These are phyloP conservation scores for Pegea sp. DNA, from an alignment of 23 tunicate species.

Conservation along the genomic window DNA sequence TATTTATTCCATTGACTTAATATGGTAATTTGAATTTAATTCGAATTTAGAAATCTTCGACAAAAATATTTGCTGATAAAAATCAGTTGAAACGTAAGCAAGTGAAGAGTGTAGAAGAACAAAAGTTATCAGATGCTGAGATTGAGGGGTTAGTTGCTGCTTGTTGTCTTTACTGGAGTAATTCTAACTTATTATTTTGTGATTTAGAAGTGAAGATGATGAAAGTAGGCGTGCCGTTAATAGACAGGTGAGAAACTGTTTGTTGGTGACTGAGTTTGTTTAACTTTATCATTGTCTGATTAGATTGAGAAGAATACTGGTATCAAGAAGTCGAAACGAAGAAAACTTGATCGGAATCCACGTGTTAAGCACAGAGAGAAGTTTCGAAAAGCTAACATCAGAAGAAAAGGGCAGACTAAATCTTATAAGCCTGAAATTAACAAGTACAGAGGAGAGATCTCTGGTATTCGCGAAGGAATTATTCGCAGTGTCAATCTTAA, in stretches of 20 bases:
- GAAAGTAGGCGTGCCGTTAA: neutral
- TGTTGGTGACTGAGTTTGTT: neutral
- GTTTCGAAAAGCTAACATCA: conserved; percentile 55
- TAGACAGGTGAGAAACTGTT: neutral
- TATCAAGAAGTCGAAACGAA: conserved; percentile 8
- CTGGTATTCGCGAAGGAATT: conserved; percentile 65
- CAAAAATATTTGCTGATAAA: too few relatives aligned
- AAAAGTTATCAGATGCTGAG: too few relatives aligned
- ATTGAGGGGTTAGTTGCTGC: too few relatives aligned
- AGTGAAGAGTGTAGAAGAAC: too few relatives aligned
- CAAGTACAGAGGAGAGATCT: conserved; percentile 75
- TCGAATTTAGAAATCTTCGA: too few relatives aligned
- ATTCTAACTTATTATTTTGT: too few relatives aligned
- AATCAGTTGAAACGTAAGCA: too few relatives aligned
- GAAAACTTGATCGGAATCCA: conserved; percentile 71
- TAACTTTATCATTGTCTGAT: neutral
- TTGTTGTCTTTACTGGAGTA: too few relatives aligned
- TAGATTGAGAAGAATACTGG: conserved; percentile 89
- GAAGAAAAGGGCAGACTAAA: conserved; percentile 59
- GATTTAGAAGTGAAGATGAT: conserved; percentile 1
- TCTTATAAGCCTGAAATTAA: conserved; percentile 37
- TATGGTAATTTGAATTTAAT: too few relatives aligned
- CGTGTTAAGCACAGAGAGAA: conserved; percentile 58
- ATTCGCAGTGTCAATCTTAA: conserved; percentile 10
- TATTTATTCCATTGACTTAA: too few relatives aligned